Evolutionary conservation across 1,140 invertebrate species (phyloP).

Genomic region (Varroa destructor): DNA sequence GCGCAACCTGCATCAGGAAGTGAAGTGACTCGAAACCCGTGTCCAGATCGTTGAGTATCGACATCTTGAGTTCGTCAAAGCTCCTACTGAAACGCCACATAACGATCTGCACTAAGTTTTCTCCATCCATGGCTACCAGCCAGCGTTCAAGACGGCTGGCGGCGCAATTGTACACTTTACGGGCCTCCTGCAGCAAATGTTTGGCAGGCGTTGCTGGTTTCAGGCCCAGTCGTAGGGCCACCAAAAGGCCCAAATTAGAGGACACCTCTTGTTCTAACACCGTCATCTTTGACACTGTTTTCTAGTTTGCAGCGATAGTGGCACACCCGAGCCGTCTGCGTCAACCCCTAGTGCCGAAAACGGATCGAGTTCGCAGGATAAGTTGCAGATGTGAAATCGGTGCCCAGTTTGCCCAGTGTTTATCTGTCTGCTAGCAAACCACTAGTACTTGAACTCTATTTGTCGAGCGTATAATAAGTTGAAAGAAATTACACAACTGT

Average conservation of each 20-base stretch:
- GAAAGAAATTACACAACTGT: too few species aligned
- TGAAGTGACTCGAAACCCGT: slow-evolving; percentile 16
- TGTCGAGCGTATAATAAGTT: too few species aligned
- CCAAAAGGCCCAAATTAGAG: not conserved
- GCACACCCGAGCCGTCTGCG: too few species aligned
- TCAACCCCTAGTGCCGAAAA: too few species aligned
- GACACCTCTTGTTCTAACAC: slow-evolving; percentile 14
- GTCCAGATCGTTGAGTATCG: slow-evolving; percentile 20
- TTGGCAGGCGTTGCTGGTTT: slow-evolving; percentile 22
- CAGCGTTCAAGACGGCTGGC: slow-evolving; percentile 10
- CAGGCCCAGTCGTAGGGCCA: not conserved
- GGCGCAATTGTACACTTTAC: slow-evolving; percentile 9
- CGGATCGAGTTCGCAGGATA: too few species aligned
- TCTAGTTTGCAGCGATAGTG: too few species aligned
- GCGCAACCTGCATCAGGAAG: slow-evolving; percentile 12
- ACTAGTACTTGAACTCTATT: too few species aligned
- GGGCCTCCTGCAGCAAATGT: slow-evolving; percentile 13
- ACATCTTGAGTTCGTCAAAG: slow-evolving; percentile 22
- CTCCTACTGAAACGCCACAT: slow-evolving; percentile 27
- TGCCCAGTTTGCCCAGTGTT: too few species aligned
- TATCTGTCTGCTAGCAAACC: too few species aligned
- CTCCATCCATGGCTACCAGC: slow-evolving; percentile 17
- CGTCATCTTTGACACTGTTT: not conserved
- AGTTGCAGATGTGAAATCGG: too few species aligned
- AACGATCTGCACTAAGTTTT: slow-evolving; percentile 11